Evolutionary conservation across 2,113 vertebrate species (phyloP).

Genomic region (Pavo muticus): DNA sequence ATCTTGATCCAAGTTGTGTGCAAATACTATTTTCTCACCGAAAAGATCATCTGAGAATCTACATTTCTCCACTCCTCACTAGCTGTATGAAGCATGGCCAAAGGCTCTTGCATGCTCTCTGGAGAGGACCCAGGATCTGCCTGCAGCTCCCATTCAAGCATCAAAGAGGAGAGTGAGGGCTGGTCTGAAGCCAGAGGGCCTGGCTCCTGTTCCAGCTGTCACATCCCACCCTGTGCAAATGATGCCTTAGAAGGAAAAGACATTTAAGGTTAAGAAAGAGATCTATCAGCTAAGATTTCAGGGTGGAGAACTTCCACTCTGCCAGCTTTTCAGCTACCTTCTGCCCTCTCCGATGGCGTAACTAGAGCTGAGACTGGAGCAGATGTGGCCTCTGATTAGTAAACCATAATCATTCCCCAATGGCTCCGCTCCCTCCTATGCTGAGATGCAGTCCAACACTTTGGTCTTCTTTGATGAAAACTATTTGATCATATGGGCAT

Average conservation of each 20-base stretch:
- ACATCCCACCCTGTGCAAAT: neutral
- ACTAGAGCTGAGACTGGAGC: neutral
- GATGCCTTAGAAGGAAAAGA: conserved; percentile 10
- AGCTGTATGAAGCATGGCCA: neutral
- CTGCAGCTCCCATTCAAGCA: neutral
- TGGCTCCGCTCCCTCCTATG: neutral
- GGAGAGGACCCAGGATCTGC: neutral
- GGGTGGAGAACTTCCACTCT: neutral
- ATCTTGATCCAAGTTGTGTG: neutral
- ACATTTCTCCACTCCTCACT: neutral
- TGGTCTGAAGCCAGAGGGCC: neutral
- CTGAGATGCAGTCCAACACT: neutral
- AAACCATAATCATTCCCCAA: neutral
- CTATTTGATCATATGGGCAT: neutral
- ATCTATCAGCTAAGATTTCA: conserved; percentile 4
- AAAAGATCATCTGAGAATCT: neutral
- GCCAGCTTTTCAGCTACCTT: neutral
- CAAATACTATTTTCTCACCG: neutral
- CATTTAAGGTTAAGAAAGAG: neutral
- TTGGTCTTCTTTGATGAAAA: neutral
- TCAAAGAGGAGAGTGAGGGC: neutral
- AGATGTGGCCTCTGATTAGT: conserved; percentile 21
- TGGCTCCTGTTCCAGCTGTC: neutral
- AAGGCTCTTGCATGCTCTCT: neutral
- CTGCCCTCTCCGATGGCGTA: neutral